These are phyloP conservation scores for Heteromurus nitidus DNA, from an alignment of 2,888 invertebrate species.

Conservation along the genomic window DNA sequence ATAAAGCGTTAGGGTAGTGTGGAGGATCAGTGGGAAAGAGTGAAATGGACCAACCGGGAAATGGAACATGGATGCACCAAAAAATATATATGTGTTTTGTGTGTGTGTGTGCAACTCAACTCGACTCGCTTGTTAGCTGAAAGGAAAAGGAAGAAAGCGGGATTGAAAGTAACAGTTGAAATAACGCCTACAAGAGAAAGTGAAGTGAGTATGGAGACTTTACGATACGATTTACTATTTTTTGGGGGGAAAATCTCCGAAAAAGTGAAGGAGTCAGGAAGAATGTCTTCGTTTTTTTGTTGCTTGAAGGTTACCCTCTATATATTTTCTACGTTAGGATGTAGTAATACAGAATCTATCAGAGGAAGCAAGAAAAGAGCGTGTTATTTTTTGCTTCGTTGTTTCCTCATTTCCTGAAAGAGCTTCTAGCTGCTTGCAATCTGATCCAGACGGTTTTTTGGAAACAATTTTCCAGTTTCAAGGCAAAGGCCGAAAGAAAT, in stretches of 20 bases:
- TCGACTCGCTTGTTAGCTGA: too few relatives aligned
- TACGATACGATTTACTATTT: too few relatives aligned
- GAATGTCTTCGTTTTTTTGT: not conserved
- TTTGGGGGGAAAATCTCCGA: slow-evolving; percentile 8
- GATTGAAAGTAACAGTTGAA: too few relatives aligned
- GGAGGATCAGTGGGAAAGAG: too few relatives aligned
- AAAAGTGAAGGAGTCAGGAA: slow-evolving; percentile 34
- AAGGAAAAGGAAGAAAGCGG: not conserved
- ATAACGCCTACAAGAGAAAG: too few relatives aligned
- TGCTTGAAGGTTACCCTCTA: slow-evolving; percentile 23
- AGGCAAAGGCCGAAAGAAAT: slow-evolving; percentile 40
- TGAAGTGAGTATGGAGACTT: too few relatives aligned
- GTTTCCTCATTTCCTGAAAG: slow-evolving; percentile 46
- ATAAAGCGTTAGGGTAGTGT: too few relatives aligned
- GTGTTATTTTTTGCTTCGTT: slow-evolving; percentile 24
- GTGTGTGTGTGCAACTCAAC: not conserved
- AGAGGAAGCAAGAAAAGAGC: not conserved
- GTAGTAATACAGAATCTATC: too few relatives aligned
- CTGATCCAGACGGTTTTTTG: not conserved
- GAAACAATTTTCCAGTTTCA: slow-evolving; percentile 55
- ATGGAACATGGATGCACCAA: slow-evolving; percentile 38
- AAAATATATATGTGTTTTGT: not conserved
- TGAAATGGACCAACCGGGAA: slow-evolving; percentile 64
- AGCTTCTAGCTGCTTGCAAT: not conserved
- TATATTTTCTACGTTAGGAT: too few relatives aligned